Evolutionary conservation across 2,113 vertebrate species (phyloP).

Genomic region (Thalassarche chlororhynchos): DNA sequence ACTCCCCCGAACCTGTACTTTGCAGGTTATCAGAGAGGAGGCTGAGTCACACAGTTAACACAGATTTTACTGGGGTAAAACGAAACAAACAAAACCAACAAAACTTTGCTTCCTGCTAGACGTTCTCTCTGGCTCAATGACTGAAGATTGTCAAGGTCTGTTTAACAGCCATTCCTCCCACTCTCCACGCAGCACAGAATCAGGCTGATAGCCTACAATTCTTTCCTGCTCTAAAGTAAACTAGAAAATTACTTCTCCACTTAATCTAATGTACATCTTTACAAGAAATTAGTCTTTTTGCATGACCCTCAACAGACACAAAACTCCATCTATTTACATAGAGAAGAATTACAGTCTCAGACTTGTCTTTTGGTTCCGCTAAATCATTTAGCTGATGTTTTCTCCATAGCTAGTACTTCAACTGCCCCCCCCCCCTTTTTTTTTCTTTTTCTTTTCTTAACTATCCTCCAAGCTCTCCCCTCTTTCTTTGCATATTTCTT

Average conservation of each 20-base stretch:
- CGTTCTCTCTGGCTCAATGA: background rate
- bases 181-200: background rate
- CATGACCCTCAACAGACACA: background rate
- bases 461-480: background rate
- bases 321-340: background rate
- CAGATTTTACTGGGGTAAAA: background rate
- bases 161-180: background rate
- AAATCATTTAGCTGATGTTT: background rate
- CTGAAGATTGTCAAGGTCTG: background rate
- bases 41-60: background rate
- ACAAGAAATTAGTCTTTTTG: background rate
- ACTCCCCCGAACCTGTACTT: background rate
- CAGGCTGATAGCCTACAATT: background rate
- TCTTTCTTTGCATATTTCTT: background rate
- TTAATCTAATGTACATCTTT: background rate
- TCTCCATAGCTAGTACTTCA: background rate
- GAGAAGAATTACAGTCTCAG: background rate
- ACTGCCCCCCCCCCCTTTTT: too few species aligned
- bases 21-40: background rate
- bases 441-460: background rate
- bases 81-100: background rate
- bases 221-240: background rate
- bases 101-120: background rate
- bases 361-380: background rate
- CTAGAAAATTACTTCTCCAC: background rate